Evolutionary conservation across 2,797 vertebrate species (phyloP).

Genomic region (Ctenopoma kingsleyae): DNA sequence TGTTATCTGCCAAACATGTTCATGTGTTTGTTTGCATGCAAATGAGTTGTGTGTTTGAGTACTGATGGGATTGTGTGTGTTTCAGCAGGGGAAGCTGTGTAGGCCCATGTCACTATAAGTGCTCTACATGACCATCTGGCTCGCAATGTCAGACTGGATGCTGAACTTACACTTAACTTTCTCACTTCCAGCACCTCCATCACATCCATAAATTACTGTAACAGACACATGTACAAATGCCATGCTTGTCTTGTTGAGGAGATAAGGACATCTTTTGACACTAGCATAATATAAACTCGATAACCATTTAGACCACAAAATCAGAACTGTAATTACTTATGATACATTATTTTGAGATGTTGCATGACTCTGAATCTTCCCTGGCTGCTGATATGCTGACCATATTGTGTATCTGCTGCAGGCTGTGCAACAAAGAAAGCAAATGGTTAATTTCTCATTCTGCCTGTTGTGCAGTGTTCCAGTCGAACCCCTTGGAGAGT

Average conservation of each 20-base stretch:
- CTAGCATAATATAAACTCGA: neutral
- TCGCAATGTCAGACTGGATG: slow-evolving; percentile 76
- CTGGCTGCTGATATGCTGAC: slow-evolving; percentile 34
- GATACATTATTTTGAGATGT: slow-evolving; percentile 27
- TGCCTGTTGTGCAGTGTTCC: slow-evolving; percentile 76
- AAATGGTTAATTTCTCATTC: slow-evolving; percentile 73
- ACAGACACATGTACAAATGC: neutral
- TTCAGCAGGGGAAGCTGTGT: slow-evolving; percentile 82
- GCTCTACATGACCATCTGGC: slow-evolving; percentile 85
- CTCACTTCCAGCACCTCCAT: slow-evolving; percentile 43
- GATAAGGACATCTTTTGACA: neutral
- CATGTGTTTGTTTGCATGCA: slow-evolving; percentile 47
- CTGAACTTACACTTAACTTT: slow-evolving; percentile 78
- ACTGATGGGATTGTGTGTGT: slow-evolving; percentile 26
- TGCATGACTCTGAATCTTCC: slow-evolving; percentile 30
- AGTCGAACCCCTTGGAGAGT: slow-evolving; percentile 71
- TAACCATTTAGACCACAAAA: neutral
- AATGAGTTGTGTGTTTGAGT: slow-evolving; percentile 27
- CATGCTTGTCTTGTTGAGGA: neutral
- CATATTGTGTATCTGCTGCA: slow-evolving; percentile 56
- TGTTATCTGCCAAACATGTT: slow-evolving; percentile 53
- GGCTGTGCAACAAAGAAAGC: slow-evolving; percentile 50
- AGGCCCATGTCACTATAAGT: slow-evolving; percentile 71
- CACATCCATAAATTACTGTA: neutral
- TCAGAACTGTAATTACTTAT: slow-evolving; percentile 31